Conservation (phyloP, 2,113 vertebrate genomes). For the Prinia subflava region DNA sequence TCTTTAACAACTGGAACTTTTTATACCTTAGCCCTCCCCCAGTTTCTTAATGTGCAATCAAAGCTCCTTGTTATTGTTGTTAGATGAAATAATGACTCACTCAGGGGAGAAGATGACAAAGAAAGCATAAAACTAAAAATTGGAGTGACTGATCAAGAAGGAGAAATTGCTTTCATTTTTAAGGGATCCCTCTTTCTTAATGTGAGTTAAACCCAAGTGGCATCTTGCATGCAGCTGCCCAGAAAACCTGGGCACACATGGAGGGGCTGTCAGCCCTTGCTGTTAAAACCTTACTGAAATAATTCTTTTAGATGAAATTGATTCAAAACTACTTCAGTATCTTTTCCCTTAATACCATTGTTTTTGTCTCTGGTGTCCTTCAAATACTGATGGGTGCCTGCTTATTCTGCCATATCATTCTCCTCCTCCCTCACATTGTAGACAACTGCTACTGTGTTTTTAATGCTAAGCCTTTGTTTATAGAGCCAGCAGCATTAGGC, state of each 20-base stretch:
- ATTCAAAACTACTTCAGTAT: constrained; percentile 3
- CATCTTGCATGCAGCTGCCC: not conserved
- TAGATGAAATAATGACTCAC: not conserved
- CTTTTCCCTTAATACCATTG: not conserved
- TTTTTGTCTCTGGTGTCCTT: constrained; percentile 16
- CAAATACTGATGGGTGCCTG: not conserved
- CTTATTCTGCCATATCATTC: not conserved
- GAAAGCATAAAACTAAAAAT: not conserved
- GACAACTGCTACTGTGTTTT: not conserved
- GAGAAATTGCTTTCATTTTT: not conserved
- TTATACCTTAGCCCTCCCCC: not conserved
- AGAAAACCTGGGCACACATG: not conserved
- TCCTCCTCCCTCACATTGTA: not conserved
- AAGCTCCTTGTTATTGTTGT: not conserved
- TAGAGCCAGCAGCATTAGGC: not conserved
- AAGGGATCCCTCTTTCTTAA: not conserved
- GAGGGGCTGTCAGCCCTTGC: not conserved
- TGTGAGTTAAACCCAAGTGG: not conserved
- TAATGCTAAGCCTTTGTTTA: not conserved
- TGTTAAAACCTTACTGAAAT: not conserved
- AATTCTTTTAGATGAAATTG: not conserved
- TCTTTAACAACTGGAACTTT: not conserved
- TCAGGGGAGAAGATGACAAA: not conserved
- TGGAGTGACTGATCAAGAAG: not conserved
- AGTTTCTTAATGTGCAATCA: not conserved